These are phyloP conservation scores for Hippolais icterina DNA, from an alignment of 2,113 vertebrate genomes.

Conservation along the genomic window DNA sequence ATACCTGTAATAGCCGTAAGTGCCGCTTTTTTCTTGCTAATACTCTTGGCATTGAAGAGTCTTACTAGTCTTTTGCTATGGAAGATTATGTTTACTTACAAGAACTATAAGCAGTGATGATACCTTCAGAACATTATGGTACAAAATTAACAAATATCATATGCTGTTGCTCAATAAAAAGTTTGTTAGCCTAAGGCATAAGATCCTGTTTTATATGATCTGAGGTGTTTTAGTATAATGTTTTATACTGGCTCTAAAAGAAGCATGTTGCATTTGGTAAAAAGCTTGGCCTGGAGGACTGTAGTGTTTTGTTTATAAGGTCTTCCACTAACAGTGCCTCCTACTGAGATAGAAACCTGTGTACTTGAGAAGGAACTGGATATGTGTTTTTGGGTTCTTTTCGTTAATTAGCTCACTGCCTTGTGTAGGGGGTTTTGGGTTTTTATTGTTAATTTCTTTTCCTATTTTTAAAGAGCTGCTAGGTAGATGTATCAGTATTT, in stretches of 20 bases:
- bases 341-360: slow-evolving; percentile 48
- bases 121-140: slow-evolving; percentile 69
- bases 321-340: slow-evolving; percentile 78
- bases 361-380: slow-evolving; percentile 72
- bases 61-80: slow-evolving; percentile 60
- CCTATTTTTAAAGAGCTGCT: slow-evolving; percentile 69
- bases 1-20: slow-evolving; percentile 64
- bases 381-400: slow-evolving; percentile 46
- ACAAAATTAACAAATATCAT: slow-evolving; percentile 48
- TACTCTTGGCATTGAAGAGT: slow-evolving; percentile 60
- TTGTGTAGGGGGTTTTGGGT: neutral
- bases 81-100: slow-evolving; percentile 68
- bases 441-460: slow-evolving; percentile 50
- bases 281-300: slow-evolving; percentile 53
- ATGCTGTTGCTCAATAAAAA: slow-evolving; percentile 61
- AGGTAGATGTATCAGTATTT: slow-evolving; percentile 63
- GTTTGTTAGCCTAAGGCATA: slow-evolving; percentile 53
- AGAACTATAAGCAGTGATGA: slow-evolving; percentile 43
- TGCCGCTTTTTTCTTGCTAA: slow-evolving; percentile 64
- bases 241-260: slow-evolving; percentile 59
- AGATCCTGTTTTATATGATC: slow-evolving; percentile 48
- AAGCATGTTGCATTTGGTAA: slow-evolving; percentile 38
- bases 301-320: slow-evolving; percentile 61
- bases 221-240: slow-evolving; percentile 29
- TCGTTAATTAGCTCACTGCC: slow-evolving; percentile 42